Base-by-base conservation (phyloP, 2,113 vertebrate species). In the Progne subis region DNA sequence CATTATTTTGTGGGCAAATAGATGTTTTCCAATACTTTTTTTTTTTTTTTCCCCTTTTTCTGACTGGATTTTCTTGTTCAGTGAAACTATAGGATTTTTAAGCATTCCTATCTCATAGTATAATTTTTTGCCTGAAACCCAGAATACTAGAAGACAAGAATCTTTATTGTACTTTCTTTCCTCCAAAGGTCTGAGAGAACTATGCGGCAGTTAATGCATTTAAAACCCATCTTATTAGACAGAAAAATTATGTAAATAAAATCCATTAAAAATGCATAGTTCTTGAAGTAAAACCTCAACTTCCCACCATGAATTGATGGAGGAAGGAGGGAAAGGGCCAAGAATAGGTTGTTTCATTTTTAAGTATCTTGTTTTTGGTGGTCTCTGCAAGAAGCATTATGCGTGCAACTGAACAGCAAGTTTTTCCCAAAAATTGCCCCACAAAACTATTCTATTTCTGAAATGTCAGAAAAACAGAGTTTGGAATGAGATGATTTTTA, bases 1-100 rank as follows among this genome's bases (percentile, higher is more conserved):
- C 98, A 98, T 98, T 98, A 98, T 98, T 98, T 98, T 98, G 97
- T 96, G 97, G 97, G 96, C 97, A 98, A 98, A 98, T 98, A 98
- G 97, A 98, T 98, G 97, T 97, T 98, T 98, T 97, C 97, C 96
- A 97, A 97, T 93, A 94, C 96, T 96, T 95, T 79, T 92, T 97
- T 97, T 97, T 97, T 97, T 94, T 82, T 68, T 77, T 60, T 37
- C 37, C 37, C 37, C 37, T 46, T 76, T 60, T 61, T 56, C 96
- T 97, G 96, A 97, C 97, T 97, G 97, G 94, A 97, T 98, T 98
- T 98, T 98, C 97, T 97, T 98, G 96, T 98, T 98, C 97, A 92
- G 87, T 97, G 97, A 96, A 98, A 98, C 97, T 96, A 88, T 63
- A 43, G 56, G 5, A 31, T 94, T 98, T 94, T 97, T 88, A 97